These are phyloP conservation scores for Oedothorax gibbosus DNA, from an alignment of 1,140 invertebrate species.

Conservation along the genomic window DNA sequence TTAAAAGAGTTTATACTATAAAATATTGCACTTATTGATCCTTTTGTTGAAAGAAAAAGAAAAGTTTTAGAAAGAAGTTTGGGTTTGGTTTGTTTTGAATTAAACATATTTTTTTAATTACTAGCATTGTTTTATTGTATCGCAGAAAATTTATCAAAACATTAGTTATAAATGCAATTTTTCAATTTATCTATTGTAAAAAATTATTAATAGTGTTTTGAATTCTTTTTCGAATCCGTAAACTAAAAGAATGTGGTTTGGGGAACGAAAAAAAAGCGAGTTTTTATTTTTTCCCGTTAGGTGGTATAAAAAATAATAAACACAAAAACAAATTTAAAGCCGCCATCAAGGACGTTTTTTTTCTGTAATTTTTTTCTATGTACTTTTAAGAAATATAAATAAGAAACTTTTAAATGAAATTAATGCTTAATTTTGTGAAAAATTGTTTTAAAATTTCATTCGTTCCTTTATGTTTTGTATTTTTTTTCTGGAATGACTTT, in stretches of 20 bases:
- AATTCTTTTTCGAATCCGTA: no score
- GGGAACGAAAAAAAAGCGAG: conserved; percentile 20
- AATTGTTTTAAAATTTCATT: conserved; percentile 23
- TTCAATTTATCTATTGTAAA: no score
- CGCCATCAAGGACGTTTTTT: conserved; percentile 60
- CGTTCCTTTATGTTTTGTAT: conserved; percentile 29
- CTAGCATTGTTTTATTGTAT: no score
- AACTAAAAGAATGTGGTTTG: neutral
- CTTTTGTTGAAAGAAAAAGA: no score
- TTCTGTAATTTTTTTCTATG: conserved; percentile 51
- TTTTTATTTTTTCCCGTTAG: conserved; percentile 54
- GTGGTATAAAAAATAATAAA: conserved; percentile 48
- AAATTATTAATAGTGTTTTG: no score
- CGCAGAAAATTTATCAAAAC: no score
- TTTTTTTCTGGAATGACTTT: conserved; percentile 11
- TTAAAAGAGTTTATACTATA: no score
- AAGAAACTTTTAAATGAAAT: conserved; percentile 30
- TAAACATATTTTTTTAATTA: no score
- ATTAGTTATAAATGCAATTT: no score
- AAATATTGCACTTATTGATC: no score
- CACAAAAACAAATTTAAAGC: conserved; percentile 54
- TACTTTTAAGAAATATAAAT: conserved; percentile 52
- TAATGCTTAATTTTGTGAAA: conserved; percentile 11
- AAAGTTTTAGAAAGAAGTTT: no score
- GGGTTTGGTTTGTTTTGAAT: no score